Evolutionary conservation across 1,140 invertebrate species (phyloP), one percentile per base, ranked within the genome.

Genomic region (Drosophila erecta): DNA sequence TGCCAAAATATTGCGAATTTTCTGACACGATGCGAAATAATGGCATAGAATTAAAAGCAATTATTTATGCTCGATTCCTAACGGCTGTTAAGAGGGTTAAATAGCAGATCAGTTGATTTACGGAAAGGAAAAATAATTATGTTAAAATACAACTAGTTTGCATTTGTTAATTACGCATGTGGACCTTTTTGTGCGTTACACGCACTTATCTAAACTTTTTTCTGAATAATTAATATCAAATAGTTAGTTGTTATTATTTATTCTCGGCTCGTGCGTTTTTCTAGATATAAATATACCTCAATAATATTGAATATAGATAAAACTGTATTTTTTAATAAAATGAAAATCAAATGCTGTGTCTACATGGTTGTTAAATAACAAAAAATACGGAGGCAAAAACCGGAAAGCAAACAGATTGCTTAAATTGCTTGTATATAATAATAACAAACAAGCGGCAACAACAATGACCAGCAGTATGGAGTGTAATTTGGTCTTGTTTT

Each of bases 391-490:
- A 54, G 15, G n/a, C 20, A 30, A 30, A 73, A 70, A 41, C 51
- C 59, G 14, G 35, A 22, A 20, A 76, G 77, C 59, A 70, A 74
- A 71, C 83, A 86, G 78, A 81, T 86, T 81, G 78, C 74, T 87
- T 54, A 87, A 86, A 85, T 86, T 81, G 83, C 83, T 86, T 86
- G 78, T 85, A 78, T 86, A 66, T 54, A 76, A 75, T 61, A 65
- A 65, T 55, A 65, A 67, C 57, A 61, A 75, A 62, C 65, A 58
- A 81, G 55, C 40, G 72, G 49, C 61, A 81, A 75, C 81, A 61
- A 76, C 62, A 78, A 71, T 74, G 64, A 78, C 74, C 64, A 62
- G 49, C 78, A 75, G 65, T 44, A 71, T 66, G 70, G 47, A 79
- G 49, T 67, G 49, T 57, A 71, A 71, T 77, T 54, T 61, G 57